A percentile compares a stretch with the other conserved stretches of the same genome.
These are phyloP conservation scores for Pygoscelis antarcticus DNA, from an alignment of 2,113 vertebrate species.

Conservation along the genomic window DNA sequence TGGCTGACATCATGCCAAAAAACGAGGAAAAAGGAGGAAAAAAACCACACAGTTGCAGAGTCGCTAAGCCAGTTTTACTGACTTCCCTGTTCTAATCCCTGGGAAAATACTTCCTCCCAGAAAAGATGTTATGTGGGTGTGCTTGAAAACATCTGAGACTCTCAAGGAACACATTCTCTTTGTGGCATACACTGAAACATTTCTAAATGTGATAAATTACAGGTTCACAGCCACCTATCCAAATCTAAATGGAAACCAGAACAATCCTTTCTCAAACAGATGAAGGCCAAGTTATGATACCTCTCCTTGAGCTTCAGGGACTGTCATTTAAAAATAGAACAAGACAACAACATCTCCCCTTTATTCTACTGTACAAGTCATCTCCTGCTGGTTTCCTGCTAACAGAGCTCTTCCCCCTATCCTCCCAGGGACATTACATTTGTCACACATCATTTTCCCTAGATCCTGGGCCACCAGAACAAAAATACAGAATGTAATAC, in stretches of 20 bases:
- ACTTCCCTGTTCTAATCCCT: neutral
- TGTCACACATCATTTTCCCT: neutral
- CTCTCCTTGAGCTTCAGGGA: neutral
- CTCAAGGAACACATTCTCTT: slow-evolving; percentile 49
- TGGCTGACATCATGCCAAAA: neutral
- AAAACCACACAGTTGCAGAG: neutral
- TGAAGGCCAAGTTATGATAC: neutral
- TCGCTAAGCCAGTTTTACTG: neutral
- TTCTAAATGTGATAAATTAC: slow-evolving; percentile 29
- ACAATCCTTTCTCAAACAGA: neutral
- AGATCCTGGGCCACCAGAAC: neutral
- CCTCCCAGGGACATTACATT: neutral
- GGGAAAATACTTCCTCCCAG: slow-evolving; percentile 53
- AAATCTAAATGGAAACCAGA: slow-evolving; percentile 34
- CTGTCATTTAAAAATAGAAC: neutral
- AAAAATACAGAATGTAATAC: neutral
- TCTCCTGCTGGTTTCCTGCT: neutral
- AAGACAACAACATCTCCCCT: neutral
- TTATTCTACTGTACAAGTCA: neutral
- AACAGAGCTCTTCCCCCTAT: neutral
- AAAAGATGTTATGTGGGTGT: slow-evolving; percentile 57
- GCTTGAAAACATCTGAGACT: slow-evolving; percentile 56
- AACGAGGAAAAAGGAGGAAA: neutral
- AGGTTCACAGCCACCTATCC: slow-evolving; percentile 24
- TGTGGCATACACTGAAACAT: neutral